A percentile compares a stretch with the other conserved stretches of the same genome.
Conservation (phyloP, 2,113 vertebrate genomes). For the Oncorhynchus tshawytscha region DNA sequence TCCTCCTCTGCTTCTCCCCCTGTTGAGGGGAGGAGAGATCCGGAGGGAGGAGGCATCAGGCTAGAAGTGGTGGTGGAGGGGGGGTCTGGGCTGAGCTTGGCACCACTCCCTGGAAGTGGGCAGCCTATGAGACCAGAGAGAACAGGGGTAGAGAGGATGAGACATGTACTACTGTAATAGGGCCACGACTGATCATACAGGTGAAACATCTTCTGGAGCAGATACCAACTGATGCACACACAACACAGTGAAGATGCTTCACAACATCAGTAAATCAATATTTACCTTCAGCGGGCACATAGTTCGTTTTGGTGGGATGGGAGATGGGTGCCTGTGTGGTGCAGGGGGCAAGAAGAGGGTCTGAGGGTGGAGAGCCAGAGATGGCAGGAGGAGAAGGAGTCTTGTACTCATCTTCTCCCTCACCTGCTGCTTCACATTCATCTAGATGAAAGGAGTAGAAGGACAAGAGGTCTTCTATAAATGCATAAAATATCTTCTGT, state of each 20-base stretch:
- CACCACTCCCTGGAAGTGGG: conserved; percentile 33
- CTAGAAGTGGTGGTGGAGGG: conserved; percentile 30
- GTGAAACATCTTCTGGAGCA: too few relatives aligned
- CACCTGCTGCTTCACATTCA: conserved; percentile 2
- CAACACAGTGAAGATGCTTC: background rate
- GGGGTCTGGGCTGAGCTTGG: conserved; percentile 45
- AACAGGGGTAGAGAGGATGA: background rate
- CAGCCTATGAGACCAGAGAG: conserved; percentile 11
- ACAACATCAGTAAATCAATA: background rate
- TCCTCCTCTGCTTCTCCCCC: conserved; percentile 77
- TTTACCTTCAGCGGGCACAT: conserved; percentile 33
- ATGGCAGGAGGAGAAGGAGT: conserved; percentile 16
- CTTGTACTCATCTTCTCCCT: background rate
- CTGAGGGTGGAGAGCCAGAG: background rate
- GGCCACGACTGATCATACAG: background rate
- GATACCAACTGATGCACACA: background rate
- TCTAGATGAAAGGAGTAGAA: background rate
- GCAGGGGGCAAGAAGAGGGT: background rate
- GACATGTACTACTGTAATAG: too few relatives aligned
- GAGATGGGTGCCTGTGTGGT: conserved; percentile 21
- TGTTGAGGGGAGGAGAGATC: conserved; percentile 49
- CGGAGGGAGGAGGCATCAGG: conserved; percentile 29
- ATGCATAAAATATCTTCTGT: background rate
- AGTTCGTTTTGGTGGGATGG: conserved; percentile 22
- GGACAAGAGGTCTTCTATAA: background rate